Conservation (phyloP, 2,797 vertebrate species). For the Acanthurus leucopareius region DNA sequence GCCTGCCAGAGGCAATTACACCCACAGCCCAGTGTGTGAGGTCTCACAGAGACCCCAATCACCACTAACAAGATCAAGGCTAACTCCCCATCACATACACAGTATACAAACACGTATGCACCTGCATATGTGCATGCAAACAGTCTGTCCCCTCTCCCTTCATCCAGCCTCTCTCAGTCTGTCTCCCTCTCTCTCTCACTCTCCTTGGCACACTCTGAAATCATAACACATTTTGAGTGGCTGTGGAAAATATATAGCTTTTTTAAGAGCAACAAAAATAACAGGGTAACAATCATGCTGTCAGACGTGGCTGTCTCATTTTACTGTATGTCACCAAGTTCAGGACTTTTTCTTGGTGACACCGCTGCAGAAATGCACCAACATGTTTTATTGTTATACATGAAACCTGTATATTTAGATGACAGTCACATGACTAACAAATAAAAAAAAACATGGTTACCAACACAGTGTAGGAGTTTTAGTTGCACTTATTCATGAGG, state of each 20-base stretch:
- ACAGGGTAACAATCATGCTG: conserved; percentile 71
- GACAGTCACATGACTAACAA: conserved; percentile 1
- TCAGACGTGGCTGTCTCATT: conserved; percentile 73
- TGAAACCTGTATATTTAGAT: conserved; percentile 21
- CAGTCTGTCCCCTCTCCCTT: conserved; percentile 56
- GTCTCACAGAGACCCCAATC: conserved; percentile 85
- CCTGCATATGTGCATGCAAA: conserved; percentile 64
- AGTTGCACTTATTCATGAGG: neutral
- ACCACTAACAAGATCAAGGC: conserved; percentile 86
- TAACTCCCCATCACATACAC: conserved; percentile 73
- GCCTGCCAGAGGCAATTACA: conserved; percentile 87
- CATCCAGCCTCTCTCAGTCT: conserved; percentile 32
- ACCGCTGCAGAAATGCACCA: conserved; percentile 43
- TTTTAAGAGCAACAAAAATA: conserved; percentile 78
- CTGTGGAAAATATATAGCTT: conserved; percentile 76
- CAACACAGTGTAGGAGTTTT: neutral
- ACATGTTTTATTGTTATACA: conserved; percentile 21
- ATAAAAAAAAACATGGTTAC: conserved; percentile 19
- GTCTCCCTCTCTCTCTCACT: conserved; percentile 26
- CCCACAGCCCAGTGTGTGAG: conserved; percentile 87
- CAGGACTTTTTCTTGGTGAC: conserved; percentile 62
- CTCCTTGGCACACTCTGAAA: conserved; percentile 71
- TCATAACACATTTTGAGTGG: conserved; percentile 81
- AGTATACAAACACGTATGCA: conserved; percentile 61
- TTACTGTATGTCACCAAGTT: conserved; percentile 74